phyloP scores from a whole-genome alignment of 37 sponge, comb jelly and placozoan species.

The Bolinopsis microptera region DNA sequence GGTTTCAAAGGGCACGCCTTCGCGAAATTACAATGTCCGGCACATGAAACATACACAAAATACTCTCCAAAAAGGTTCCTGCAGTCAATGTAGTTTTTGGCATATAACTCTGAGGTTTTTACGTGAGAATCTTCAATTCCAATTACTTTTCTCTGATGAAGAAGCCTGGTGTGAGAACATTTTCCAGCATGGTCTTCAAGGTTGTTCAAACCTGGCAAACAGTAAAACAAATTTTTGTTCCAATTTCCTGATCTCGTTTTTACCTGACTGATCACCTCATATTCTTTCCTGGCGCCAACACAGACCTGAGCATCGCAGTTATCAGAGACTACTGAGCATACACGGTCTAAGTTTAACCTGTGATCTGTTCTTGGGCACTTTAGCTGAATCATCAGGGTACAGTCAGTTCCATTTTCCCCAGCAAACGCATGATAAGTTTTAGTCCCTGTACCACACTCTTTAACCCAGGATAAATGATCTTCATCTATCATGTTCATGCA shows the following conservation, averaged over 20 bases:
- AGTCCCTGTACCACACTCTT: neutral
- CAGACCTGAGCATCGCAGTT: neutral
- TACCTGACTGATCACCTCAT: neutral
- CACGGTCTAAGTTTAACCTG: neutral
- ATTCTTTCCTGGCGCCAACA: neutral
- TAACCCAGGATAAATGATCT: neutral
- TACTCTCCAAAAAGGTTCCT: constrained; percentile 1
- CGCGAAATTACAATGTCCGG: neutral
- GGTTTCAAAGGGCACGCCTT: neutral
- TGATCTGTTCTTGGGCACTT: neutral
- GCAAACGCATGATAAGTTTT: neutral
- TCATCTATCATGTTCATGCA: neutral
- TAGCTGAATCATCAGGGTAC: neutral
- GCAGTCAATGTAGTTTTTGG: neutral
- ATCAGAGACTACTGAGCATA: neutral
- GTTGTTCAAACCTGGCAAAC: neutral
- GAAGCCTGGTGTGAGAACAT: neutral
- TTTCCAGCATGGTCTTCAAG: neutral
- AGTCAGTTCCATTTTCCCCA: neutral
- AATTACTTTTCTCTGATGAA: neutral
- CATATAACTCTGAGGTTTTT: neutral
- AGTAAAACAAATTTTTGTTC: neutral
- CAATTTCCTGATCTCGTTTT: neutral
- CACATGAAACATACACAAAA: neutral
- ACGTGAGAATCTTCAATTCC: neutral